A percentile compares a stretch with the other conserved stretches of the same genome.
phyloP scores from a whole-genome alignment of 1,140 invertebrate species.

The Frieseomelitta varia region DNA sequence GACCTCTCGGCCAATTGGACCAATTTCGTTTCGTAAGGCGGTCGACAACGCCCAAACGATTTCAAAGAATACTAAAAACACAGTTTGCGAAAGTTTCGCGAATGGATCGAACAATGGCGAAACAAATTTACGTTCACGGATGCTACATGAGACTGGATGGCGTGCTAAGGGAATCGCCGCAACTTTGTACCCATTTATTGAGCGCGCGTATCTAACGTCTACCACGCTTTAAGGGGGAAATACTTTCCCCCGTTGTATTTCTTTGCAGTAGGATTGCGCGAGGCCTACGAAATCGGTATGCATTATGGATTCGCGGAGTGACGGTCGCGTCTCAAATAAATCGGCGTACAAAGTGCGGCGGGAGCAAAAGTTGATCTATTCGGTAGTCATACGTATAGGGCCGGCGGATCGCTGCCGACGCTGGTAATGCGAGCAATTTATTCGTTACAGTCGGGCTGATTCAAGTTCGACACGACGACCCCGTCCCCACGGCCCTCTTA shows the following conservation, averaged over 20 bases:
- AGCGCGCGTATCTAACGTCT: background rate
- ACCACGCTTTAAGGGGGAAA: background rate
- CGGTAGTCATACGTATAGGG: slow-evolving; percentile 40
- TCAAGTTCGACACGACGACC: slow-evolving; percentile 64
- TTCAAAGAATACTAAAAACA: background rate
- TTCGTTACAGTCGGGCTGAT: slow-evolving; percentile 70
- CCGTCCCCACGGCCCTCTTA: slow-evolving; percentile 70
- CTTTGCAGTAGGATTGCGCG: slow-evolving; percentile 12
- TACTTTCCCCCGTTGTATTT: slow-evolving; percentile 29
- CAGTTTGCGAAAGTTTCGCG: background rate
- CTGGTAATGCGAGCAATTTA: slow-evolving; percentile 70
- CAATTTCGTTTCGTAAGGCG: background rate
- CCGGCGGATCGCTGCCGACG: slow-evolving; percentile 46
- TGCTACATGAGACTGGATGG: background rate
- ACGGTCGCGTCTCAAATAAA: slow-evolving; percentile 61
- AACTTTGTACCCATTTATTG: background rate
- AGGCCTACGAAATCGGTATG: slow-evolving; percentile 45
- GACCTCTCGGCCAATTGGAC: background rate
- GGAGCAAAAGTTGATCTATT: slow-evolving; percentile 61
- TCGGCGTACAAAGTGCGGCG: slow-evolving; percentile 52
- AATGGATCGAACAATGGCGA: background rate
- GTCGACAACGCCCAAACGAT: background rate
- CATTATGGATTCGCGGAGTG: slow-evolving; percentile 61
- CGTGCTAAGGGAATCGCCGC: background rate
- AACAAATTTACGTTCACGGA: background rate